Evolutionary conservation across 2,888 invertebrate genomes (phyloP), one percentile per base, ranked within the genome.

Genomic region (Lissocephala sabroskyi): DNA sequence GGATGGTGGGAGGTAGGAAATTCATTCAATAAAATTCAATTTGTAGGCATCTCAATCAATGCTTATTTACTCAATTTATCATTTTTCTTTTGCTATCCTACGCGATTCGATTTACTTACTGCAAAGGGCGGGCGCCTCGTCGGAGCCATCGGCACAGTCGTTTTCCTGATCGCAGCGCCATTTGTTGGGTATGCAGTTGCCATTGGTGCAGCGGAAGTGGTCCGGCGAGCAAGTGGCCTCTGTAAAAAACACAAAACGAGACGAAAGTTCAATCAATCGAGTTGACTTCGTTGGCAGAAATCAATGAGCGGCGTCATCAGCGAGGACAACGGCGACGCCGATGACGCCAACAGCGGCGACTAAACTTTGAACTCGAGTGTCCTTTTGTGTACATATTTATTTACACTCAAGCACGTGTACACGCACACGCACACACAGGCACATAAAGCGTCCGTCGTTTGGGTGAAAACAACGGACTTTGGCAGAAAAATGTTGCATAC

Each of bases 121-220:
- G 87, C 95, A 95, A 62, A 90, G 86, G 51, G 87, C 85, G 1
- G 89, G 87, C 79, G 92, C 90, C 85, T 95, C 95, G 82, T 95
- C 95, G 29, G 91, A 91, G 40, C 89, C 91, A 82, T 95, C 95
- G 41, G 88, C 86, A 79, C 95, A 95, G 84, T 95, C 95, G 13
- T 76, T 79, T 56, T 85, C 85, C 52, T 90, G 91, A 86, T 95
- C 95, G 82, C 95, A 95, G 63, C 92, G 90, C 95, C 95, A 95
- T 81, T 89, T 87, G 37, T 84, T 85, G 19, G 93, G 93, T 81
- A 95, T 92, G 77, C 92, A 92, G 64, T 89, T 88, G 48, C 89
- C 89, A 45, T 89, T 89, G 70, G 86, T 86, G 86, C 93, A 93
- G 67, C 89, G 87, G 85, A 94, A 95, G 82, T 95, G 92, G 52